Percentiles rank a stretch among this genome's conserved stretches.
phyloP scores from a whole-genome alignment of 2,113 vertebrate genomes.

The Lonchura striata region DNA sequence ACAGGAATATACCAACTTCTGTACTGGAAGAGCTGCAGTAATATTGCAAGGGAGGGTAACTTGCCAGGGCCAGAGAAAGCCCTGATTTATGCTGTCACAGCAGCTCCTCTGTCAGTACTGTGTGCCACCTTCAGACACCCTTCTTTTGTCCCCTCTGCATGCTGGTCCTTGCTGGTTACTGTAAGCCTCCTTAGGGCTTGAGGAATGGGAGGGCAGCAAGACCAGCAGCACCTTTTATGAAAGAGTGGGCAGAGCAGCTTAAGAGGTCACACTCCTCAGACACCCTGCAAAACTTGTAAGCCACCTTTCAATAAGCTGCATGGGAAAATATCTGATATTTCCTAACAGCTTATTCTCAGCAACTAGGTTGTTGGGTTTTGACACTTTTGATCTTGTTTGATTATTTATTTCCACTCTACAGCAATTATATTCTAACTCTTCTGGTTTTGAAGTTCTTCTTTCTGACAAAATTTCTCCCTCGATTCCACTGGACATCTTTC shows the following conservation, averaged over 20 bases:
- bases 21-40: not conserved
- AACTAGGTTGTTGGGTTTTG: not conserved
- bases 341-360: not conserved
- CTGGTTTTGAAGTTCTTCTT: not conserved
- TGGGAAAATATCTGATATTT: not conserved
- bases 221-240: not conserved
- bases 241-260: not conserved
- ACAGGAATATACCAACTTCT: not conserved
- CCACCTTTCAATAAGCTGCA: not conserved
- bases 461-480: not conserved
- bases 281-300: not conserved
- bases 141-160: not conserved
- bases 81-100: not conserved
- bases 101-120: not conserved
- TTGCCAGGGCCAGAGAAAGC: not conserved
- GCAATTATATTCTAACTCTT: not conserved
- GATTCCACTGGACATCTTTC: not conserved
- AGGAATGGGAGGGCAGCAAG: not conserved
- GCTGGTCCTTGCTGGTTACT: not conserved
- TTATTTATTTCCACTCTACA: not conserved
- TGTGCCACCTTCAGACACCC: not conserved
- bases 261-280: not conserved
- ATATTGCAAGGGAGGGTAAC: not conserved
- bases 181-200: not conserved
- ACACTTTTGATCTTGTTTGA: not conserved